Percentiles rank a stretch among this genome's conserved stretches.
Evolutionary conservation across 2,113 vertebrate genomes (phyloP).

Genomic region (Pangasianodon hypophthalmus): DNA sequence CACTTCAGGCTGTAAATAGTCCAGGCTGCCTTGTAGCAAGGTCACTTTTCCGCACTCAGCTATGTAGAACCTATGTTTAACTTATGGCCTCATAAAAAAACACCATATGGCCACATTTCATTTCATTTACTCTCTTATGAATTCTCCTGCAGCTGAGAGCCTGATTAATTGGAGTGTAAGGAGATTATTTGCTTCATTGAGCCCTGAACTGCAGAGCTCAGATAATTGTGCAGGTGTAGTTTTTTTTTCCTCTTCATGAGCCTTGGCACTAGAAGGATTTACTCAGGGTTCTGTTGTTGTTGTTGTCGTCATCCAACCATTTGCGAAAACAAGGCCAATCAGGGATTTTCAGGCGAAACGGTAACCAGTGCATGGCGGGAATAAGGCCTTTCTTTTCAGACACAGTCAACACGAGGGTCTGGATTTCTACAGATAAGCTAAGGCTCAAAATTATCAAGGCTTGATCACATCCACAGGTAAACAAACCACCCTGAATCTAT

Average conservation of each 20-base stretch:
- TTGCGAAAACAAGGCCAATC: constrained; percentile 36
- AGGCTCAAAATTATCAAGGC: constrained; percentile 9
- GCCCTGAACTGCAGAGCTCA: constrained; percentile 36
- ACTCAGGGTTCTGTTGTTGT: constrained; percentile 41
- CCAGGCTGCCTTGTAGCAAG: constrained; percentile 41
- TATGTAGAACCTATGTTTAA: constrained; percentile 41
- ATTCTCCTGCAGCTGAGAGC: constrained; percentile 18
- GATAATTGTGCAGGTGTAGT: constrained; percentile 41
- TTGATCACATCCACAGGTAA: constrained; percentile 2
- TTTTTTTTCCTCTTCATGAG: background rate
- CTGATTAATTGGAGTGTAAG: constrained; percentile 49
- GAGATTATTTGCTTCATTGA: constrained; percentile 51
- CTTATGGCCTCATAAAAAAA: constrained; percentile 30
- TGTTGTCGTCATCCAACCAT: constrained; percentile 26
- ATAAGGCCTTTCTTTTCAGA: background rate
- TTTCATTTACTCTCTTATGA: constrained; percentile 32
- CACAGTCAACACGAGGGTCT: background rate
- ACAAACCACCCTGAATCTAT: background rate
- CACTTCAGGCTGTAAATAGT: constrained; percentile 52
- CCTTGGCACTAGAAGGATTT: constrained; percentile 15
- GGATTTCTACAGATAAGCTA: background rate
- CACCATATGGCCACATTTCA: constrained; percentile 41
- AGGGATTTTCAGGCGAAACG: constrained; percentile 32
- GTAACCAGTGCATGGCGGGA: constrained; percentile 7
- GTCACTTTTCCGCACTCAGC: background rate